A percentile compares a stretch with the other conserved stretches of the same genome.
These are phyloP conservation scores for Phyto melanocephala DNA, from an alignment of 2,888 invertebrate genomes.

Conservation along the genomic window DNA sequence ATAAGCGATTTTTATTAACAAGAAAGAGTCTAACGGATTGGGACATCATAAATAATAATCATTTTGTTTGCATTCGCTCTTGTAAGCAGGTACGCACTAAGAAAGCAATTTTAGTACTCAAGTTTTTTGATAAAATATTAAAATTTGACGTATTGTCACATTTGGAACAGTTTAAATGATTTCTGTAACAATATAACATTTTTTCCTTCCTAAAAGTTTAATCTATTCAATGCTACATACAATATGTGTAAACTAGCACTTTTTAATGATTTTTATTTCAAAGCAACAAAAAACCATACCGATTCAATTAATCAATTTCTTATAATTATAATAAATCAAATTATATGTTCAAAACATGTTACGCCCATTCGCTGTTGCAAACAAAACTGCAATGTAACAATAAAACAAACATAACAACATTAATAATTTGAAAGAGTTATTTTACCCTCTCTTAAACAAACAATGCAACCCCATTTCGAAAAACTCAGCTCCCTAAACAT, in stretches of 20 bases:
- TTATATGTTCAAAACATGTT: conserved; percentile 33
- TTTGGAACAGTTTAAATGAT: too few relatives aligned
- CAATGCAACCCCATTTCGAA: conserved; percentile 2
- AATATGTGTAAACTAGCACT: neutral
- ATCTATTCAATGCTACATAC: too few relatives aligned
- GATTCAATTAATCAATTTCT: conserved; percentile 56
- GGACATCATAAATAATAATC: too few relatives aligned
- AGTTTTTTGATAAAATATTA: too few relatives aligned
- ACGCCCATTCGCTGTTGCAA: conserved; percentile 56
- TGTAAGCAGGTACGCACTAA: too few relatives aligned
- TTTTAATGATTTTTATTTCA: neutral
- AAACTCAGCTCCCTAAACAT: conserved; percentile 12
- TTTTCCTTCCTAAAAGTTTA: too few relatives aligned
- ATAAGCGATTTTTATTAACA: too few relatives aligned
- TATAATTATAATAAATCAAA: conserved; percentile 62
- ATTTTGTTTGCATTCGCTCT: too few relatives aligned
- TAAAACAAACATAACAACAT: conserved; percentile 44
- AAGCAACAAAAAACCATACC: conserved; percentile 1
- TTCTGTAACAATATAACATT: too few relatives aligned
- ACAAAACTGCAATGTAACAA: conserved; percentile 31
- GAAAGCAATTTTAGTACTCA: too few relatives aligned
- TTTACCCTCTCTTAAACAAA: conserved; percentile 44
- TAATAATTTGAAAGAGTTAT: conserved; percentile 53
- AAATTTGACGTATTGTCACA: too few relatives aligned
- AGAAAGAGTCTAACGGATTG: too few relatives aligned